Percentiles rank a stretch among this genome's conserved stretches.
Conservation (phyloP, 2,888 invertebrate species). For the Dolomedes plantarius region DNA sequence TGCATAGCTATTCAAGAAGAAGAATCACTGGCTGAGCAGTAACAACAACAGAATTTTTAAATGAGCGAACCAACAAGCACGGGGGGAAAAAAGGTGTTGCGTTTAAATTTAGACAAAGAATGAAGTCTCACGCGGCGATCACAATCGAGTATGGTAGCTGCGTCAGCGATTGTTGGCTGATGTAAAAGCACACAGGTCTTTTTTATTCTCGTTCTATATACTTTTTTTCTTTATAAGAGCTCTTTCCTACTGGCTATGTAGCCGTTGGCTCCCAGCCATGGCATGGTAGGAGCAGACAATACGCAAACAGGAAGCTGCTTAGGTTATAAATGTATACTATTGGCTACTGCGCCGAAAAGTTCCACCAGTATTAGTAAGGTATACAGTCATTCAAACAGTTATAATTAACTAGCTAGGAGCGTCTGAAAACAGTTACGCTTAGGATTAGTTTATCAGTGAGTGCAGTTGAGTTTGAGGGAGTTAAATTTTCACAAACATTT, state of each 20-base stretch:
- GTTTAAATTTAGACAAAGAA: constrained; percentile 58
- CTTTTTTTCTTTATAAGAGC: not conserved
- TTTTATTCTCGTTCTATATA: constrained; percentile 15
- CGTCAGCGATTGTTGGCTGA: constrained; percentile 51
- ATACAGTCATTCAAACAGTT: no score
- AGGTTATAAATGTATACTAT: not conserved
- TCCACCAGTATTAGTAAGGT: no score
- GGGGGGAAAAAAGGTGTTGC: constrained; percentile 39
- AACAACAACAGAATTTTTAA: constrained; percentile 37
- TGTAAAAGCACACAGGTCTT: not conserved
- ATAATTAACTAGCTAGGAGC: no score
- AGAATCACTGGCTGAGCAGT: constrained; percentile 8
- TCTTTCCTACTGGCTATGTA: constrained; percentile 16
- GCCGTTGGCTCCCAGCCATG: constrained; percentile 37
- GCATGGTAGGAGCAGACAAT: constrained; percentile 29
- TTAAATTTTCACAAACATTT: no score
- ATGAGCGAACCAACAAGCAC: constrained; percentile 34
- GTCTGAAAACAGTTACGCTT: no score
- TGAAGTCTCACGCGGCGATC: constrained; percentile 59
- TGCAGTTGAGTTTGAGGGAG: no score
- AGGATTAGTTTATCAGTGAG: no score
- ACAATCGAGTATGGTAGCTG: constrained; percentile 57
- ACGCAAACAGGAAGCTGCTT: no score
- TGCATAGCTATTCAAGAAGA: not conserved
- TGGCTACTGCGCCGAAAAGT: no score